Percentiles rank a stretch among this genome's conserved stretches.
These are phyloP conservation scores for Drosophila mojavensis DNA, from an alignment of 1,140 invertebrate genomes.

Conservation along the genomic window DNA sequence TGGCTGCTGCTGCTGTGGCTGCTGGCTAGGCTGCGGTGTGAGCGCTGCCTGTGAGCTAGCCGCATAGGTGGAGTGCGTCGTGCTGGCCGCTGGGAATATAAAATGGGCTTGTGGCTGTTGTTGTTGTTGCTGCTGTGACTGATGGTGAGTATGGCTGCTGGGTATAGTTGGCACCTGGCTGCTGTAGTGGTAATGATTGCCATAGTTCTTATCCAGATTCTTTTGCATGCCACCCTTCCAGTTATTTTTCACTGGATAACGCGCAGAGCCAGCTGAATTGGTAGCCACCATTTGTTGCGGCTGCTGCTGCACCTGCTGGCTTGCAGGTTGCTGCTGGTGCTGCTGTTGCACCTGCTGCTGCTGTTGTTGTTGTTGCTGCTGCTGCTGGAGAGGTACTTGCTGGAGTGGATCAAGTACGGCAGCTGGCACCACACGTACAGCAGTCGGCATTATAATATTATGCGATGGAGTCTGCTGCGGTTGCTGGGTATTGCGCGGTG, in stretches of 20 bases:
- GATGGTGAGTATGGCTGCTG: conserved; percentile 60
- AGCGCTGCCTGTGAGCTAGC: conserved; percentile 35
- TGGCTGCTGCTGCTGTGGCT: conserved; percentile 51
- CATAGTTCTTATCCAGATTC: conserved; percentile 74
- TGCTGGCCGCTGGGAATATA: conserved; percentile 65
- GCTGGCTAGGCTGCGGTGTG: conserved; percentile 43
- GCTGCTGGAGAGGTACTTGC: conserved; percentile 38
- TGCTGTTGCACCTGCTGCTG: conserved; percentile 45
- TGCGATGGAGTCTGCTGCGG: conserved; percentile 50
- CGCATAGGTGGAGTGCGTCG: conserved; percentile 72
- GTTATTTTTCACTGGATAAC: conserved; percentile 70
- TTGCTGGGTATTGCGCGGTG: conserved; percentile 62
- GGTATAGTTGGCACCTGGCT: conserved; percentile 58
- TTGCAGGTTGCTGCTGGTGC: conserved; percentile 38
- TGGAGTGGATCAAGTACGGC: conserved; percentile 62
- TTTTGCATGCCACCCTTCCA: conserved; percentile 77
- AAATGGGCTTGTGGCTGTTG: conserved; percentile 73
- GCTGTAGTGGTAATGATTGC: conserved; percentile 70
- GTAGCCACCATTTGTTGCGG: conserved; percentile 42
- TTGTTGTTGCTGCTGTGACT: conserved; percentile 61
- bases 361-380: conserved; percentile 38
- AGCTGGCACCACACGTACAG: conserved; percentile 64
- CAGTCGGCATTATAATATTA: conserved; percentile 66
- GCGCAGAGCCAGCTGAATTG: conserved; percentile 49
- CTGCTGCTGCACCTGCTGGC: conserved; percentile 39